Base-by-base conservation (phyloP, 2,888 invertebrate genomes). In the Rhopalosiphum nymphaeae region DNA sequence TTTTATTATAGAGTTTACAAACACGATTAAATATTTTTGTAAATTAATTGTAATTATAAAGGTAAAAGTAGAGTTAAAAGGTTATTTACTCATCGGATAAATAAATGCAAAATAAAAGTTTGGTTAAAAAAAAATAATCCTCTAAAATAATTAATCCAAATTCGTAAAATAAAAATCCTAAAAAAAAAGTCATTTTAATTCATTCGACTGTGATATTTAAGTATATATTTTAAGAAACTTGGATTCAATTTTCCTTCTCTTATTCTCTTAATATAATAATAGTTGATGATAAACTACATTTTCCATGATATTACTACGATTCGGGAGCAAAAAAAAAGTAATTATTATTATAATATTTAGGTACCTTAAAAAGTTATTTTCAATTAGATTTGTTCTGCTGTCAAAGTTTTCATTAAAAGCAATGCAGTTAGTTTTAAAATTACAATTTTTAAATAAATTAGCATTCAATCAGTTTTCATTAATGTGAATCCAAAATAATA, bases 361-460 rank as follows among this genome's bases (percentile, higher is more conserved):
- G 26, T 92, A 88, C 49, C 26, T 67, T 0, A 29, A 26, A 61
- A 67, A 92, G 92, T 92, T 67, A 67, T 67, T 87, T 92, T 88
- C 49, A 92, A 67, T 88, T 67, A 36, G 36, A 78, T 78, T 78
- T 49, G 87, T 92, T 92, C 61, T 46, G 86, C 67, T 42, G 92
- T 88, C 61, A 92, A 88, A 92, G 92, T 92, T 92, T 92, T 92
- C 42, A 29, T 92, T 92, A 42, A 53, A 92, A 87, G 46, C 57
- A 87, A 61, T 61, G 36, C 9, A 46, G 87, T 61, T 42, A 29
- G 87, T 87, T 92, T 92, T 92, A 53, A 85, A 92, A 92, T 92
- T 87, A 67, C 49, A 49, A 61, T 87, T 53, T 67, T 88, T 42
- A 86, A 88, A 61, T 49, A 36, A 67, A 88, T 86, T 92, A 85